A percentile compares a stretch with the other conserved stretches of the same genome.
Evolutionary conservation across 2,888 invertebrate genomes (phyloP).

Genomic region (Epirrita christyi): DNA sequence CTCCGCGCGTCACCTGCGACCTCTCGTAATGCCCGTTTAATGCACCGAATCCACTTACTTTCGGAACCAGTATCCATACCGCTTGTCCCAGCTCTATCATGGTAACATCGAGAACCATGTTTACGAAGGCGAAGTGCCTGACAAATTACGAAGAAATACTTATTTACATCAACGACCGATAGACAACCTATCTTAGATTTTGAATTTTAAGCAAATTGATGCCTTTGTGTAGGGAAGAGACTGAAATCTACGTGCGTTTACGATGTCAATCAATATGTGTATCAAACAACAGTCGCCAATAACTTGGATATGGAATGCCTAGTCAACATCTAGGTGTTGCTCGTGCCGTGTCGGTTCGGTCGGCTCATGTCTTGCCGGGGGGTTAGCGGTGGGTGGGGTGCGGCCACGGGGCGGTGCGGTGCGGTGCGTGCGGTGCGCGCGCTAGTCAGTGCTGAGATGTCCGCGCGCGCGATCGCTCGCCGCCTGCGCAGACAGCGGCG

Average conservation of each 20-base stretch:
- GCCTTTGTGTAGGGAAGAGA: too few species aligned
- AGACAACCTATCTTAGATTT: too few species aligned
- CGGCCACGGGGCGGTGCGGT: conserved; percentile 25
- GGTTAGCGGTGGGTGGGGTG: conserved; percentile 28
- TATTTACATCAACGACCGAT: too few species aligned
- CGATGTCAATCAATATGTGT: too few species aligned
- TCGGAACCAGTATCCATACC: conserved; percentile 36
- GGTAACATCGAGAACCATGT: too few species aligned
- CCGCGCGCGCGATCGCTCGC: conserved; percentile 35
- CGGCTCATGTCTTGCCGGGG: conserved; percentile 25
- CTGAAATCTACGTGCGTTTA: too few species aligned
- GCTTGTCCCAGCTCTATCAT: conserved; percentile 16
- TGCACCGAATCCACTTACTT: conserved; percentile 57
- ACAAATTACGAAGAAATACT: too few species aligned
- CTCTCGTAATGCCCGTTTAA: conserved; percentile 50
- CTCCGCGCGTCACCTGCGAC: conserved; percentile 45
- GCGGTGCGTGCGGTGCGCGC: conserved; percentile 26
- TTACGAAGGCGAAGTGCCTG: too few species aligned
- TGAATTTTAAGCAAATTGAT: too few species aligned
- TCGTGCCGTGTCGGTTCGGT: conserved; percentile 31
- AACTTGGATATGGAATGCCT: conserved; percentile 28
- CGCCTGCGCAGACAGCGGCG: conserved; percentile 41
- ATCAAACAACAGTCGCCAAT: too few species aligned
- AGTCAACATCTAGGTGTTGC: conserved; percentile 50
- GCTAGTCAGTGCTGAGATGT: conserved; percentile 31